Percentiles rank a stretch among this genome's conserved stretches.
phyloP scores from a whole-genome alignment of 2,797 vertebrate species.

The Podarcis lilfordi region DNA sequence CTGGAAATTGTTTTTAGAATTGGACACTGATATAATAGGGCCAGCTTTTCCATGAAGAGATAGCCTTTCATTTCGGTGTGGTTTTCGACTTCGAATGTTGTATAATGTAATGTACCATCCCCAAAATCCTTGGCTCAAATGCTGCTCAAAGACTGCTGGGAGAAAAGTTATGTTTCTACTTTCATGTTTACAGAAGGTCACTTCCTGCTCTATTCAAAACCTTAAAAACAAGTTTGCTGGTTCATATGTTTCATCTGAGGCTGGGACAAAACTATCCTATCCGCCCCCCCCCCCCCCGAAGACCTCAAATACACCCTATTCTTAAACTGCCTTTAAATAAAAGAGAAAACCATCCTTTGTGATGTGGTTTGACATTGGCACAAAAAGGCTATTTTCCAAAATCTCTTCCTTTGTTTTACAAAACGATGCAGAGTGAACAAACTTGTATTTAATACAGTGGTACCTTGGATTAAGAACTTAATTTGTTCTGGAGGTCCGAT shows the following conservation, averaged over 20 bases:
- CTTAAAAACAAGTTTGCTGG: neutral
- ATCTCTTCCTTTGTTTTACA: conserved; percentile 1
- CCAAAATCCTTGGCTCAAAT: neutral
- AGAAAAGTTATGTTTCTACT: neutral
- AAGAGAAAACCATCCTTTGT: neutral
- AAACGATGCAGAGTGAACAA: neutral
- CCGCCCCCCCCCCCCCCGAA: neutral
- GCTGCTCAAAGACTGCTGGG: neutral
- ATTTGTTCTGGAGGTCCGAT: too few species aligned
- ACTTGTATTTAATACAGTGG: neutral
- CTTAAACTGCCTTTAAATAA: neutral
- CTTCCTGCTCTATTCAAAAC: neutral
- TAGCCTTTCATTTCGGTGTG: neutral
- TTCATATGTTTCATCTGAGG: neutral
- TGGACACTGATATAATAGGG: neutral
- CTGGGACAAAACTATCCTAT: neutral
- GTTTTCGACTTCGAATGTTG: neutral
- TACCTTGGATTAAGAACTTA: too few species aligned
- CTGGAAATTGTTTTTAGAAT: neutral
- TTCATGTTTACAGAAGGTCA: neutral
- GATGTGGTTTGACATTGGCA: neutral
- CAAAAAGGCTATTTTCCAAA: conserved; percentile 7
- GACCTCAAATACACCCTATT: neutral
- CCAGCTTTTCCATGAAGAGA: neutral
- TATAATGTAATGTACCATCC: neutral